Evolutionary conservation across 1,140 invertebrate genomes (phyloP), one percentile per base, ranked within the genome.

Genomic region (Ganaspis sp.): DNA sequence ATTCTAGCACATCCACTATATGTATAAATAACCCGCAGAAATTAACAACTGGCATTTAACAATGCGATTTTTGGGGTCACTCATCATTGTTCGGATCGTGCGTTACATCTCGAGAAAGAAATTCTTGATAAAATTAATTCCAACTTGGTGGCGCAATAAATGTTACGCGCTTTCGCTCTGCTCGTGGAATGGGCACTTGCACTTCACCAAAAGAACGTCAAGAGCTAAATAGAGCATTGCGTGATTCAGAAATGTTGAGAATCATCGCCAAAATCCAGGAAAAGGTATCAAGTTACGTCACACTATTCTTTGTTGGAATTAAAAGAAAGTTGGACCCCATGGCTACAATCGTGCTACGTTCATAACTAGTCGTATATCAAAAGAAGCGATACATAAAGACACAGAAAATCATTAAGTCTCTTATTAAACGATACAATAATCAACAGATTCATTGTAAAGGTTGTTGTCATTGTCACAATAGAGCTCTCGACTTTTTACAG

Each of bases 51-150:
- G n/a, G n/a, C n/a, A n/a, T n/a, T n/a, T n/a, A n/a, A n/a, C n/a
- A n/a, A n/a, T n/a, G n/a, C n/a, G n/a, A n/a, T n/a, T 17, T 49
- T 49, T 49, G 5, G 45, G 45, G 45, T 49, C 15, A n/a, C n/a
- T 82, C 83, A 82, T 84, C 83, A 82, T 83, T 83, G 74, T 71
- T 76, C 77, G 79, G 11, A 17, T 17, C 15, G 15, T 49, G 45
- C n/a, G 40, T 17, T 49, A 49, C 45, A 49, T 49, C 45, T 49
- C 17, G 45, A 17, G 17, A 49, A 49, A 49, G 45, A 49, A 49
- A 49, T 49, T 49, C 45, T 49, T 49, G 45, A 17, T 49, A 17
- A 49, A 49, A 49, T 29, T 64, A 64, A 64, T 64, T 64, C 23
- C 15, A 49, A n/a, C 12, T 29, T 29, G 58, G 54, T 64, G 54